Conservation (phyloP, 2,113 vertebrate species). For the Esox niger region DNA sequence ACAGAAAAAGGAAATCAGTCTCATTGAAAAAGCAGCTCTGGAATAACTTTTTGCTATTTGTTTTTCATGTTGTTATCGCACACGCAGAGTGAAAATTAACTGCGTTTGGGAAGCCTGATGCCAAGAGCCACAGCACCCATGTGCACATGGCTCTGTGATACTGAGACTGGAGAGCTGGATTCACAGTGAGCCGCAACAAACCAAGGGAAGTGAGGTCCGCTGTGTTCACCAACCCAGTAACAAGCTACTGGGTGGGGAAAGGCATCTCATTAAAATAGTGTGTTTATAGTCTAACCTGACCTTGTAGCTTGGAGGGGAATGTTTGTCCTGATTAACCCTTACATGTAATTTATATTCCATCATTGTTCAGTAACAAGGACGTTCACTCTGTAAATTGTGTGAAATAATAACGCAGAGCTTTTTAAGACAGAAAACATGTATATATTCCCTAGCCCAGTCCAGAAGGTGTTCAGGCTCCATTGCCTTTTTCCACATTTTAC, state of each 20-base stretch:
- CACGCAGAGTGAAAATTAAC: slow-evolving; percentile 1
- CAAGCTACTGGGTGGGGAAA: background rate
- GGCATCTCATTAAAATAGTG: background rate
- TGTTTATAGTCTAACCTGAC: background rate
- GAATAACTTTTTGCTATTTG: slow-evolving; percentile 9
- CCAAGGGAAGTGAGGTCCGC: background rate
- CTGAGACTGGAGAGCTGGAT: background rate
- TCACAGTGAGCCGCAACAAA: background rate
- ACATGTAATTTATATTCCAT: background rate
- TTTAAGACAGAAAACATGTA: slow-evolving; percentile 20
- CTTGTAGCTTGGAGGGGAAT: background rate
- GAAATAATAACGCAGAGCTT: slow-evolving; percentile 1
- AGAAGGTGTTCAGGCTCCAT: too few relatives aligned
- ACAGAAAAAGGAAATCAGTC: slow-evolving; percentile 15
- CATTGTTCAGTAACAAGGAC: too few relatives aligned
- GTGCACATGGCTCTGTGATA: background rate
- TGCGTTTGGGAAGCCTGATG: background rate
- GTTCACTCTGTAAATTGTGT: slow-evolving; percentile 22
- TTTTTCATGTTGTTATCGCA: slow-evolving; percentile 16
- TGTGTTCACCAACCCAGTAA: background rate
- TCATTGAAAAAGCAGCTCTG: slow-evolving; percentile 24
- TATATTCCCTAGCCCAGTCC: too few relatives aligned
- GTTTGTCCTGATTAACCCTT: background rate
- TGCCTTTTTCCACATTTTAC: too few relatives aligned
- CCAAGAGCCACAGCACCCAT: background rate